phyloP scores from a whole-genome alignment of 2,113 vertebrate species.

The Ceyx cyanopectus region DNA sequence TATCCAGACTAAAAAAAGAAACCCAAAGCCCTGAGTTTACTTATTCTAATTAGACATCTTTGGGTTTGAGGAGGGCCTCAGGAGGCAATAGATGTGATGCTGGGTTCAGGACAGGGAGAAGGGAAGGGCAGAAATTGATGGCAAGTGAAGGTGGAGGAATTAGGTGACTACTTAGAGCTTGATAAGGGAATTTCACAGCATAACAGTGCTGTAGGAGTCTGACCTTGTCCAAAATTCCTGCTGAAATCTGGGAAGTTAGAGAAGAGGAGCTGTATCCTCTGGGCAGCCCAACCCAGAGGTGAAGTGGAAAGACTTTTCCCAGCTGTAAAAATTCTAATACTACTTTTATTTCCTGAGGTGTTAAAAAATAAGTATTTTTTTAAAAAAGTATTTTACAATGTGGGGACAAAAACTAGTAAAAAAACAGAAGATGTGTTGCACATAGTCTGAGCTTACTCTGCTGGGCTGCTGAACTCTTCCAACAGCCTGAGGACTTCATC shows the following conservation, averaged over 20 bases:
- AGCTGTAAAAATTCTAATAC: background rate
- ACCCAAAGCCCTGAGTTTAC: background rate
- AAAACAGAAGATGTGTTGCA: background rate
- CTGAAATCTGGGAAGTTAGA: background rate
- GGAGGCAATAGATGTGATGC: background rate
- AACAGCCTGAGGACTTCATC: background rate
- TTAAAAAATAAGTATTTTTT: background rate
- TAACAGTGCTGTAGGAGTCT: background rate
- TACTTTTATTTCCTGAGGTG: background rate
- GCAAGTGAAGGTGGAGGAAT: background rate
- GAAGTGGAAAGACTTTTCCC: background rate
- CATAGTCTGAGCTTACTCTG: accelerated
- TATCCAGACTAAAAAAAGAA: background rate
- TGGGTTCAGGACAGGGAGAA: background rate
- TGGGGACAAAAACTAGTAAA: background rate
- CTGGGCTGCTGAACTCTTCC: too few relatives aligned
- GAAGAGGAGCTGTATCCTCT: background rate
- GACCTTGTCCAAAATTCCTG: background rate
- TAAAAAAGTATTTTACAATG: background rate
- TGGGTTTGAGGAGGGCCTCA: background rate
- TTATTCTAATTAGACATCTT: background rate
- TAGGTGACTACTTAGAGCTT: accelerated
- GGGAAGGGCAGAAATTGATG: background rate
- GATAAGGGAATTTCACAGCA: background rate
- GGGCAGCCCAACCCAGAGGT: background rate